Evolutionary conservation across 2,113 vertebrate species (phyloP), one percentile per base, ranked within the genome.

Genomic region (Pomatostomus ruficeps): DNA sequence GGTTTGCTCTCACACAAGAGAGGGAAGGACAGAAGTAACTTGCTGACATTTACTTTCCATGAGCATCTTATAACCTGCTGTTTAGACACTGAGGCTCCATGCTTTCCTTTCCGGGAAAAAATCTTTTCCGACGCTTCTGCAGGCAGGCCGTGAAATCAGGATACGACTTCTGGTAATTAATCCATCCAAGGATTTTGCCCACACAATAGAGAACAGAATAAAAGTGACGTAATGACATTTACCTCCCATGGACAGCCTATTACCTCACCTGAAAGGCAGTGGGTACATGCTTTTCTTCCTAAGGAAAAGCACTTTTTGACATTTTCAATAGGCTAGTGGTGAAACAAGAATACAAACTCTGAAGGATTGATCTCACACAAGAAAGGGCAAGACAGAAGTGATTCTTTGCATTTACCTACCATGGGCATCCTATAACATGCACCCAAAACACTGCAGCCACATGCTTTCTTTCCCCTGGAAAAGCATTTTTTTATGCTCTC

Each of bases 401-500:
- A 54, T 72, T 42, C 33, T 45, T 35, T 1, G 7, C 40, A 17
- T 45, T 45, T 57, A 35, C 19, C 25, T 35, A 17, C 25, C 11
- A n/a, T 17, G 25, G 19, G 10, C 24, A 73, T 45, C 38, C 13
- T n/a, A 16, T 55, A 55, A 16, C 9, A 11, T 28, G 24, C 24
- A 45, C 24, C 51, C 57, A 12, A 45, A 57, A 10, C 19, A 45
- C 52, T 43, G 14, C 1, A 1, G 14, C 0, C 0, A 29, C 42
- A 35, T 29, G 14, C 71, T 28, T 57, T 28, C 42, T 45, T 58
- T 73, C 14, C 42, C 6, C 24, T 74, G 40, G 33, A 35, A 35
- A 35, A 23, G 18, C 33, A 22, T 11, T 35, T 74, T 45, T 29
- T 58, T 45, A 23, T 14, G 29, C 25, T 74, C 40, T 16, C 14